Evolutionary conservation across 2,888 invertebrate genomes (phyloP).

Genomic region (Ptilodon capucinus): DNA sequence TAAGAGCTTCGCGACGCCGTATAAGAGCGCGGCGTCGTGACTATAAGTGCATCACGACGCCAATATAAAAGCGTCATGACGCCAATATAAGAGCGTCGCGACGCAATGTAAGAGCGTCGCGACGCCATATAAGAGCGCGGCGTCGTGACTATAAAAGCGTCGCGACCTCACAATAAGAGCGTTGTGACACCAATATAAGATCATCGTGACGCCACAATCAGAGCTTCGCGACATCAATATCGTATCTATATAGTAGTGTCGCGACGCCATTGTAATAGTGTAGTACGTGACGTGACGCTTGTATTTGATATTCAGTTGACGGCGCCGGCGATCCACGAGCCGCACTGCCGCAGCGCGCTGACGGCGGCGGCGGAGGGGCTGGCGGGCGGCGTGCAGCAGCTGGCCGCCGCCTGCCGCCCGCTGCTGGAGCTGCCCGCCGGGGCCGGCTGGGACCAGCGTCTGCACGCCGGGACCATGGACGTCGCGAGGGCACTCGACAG

Average conservation of each 20-base stretch:
- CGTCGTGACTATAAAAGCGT: background rate
- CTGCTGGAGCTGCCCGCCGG: slow-evolving; percentile 41
- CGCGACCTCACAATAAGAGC: no score
- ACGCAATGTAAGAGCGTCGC: background rate
- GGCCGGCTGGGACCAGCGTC: slow-evolving; percentile 29
- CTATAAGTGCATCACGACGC: no score
- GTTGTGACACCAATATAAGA: no score
- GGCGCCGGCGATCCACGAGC: slow-evolving; percentile 57
- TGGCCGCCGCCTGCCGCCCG: slow-evolving; percentile 45
- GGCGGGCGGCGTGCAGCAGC: slow-evolving; percentile 41
- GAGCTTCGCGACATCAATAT: no score
- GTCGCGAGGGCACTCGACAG: slow-evolving; percentile 55
- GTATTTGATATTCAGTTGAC: slow-evolving; percentile 44
- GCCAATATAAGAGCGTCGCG: background rate
- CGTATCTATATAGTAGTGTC: no score
- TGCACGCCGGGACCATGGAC: slow-evolving; percentile 38
- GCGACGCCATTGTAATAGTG: background rate
- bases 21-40: no score
- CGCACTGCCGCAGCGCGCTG: slow-evolving; percentile 67
- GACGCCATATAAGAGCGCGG: background rate
- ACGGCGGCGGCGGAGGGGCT: slow-evolving; percentile 51
- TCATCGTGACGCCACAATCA: background rate
- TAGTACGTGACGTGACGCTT: no score
- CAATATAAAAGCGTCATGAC: background rate
- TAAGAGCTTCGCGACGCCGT: background rate